These are phyloP conservation scores for Gibbula magus DNA, from an alignment of 2,888 invertebrate genomes.

Conservation along the genomic window DNA sequence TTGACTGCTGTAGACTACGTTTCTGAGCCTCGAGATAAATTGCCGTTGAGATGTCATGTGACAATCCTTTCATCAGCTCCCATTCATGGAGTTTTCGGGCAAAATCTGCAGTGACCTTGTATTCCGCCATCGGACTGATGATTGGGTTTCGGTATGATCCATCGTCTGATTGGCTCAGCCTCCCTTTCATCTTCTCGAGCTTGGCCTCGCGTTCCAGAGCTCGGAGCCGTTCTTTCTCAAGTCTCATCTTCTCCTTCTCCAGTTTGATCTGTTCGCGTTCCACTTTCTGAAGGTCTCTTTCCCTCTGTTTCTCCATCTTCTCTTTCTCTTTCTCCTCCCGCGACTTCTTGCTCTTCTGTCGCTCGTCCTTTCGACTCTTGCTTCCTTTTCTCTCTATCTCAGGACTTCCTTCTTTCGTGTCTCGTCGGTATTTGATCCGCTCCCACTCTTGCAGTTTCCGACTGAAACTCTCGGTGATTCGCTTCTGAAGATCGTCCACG, in stretches of 20 bases:
- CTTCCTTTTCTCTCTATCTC: conserved; percentile 50
- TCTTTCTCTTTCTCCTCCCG: conserved; percentile 60
- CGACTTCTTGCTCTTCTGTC: conserved; percentile 56
- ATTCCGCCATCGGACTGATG: conserved; percentile 73
- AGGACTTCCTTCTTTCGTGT: conserved; percentile 51
- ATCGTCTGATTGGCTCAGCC: conserved; percentile 78
- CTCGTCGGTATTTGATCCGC: conserved; percentile 64
- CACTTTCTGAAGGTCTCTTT: conserved; percentile 62
- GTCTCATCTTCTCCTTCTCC: conserved; percentile 80
- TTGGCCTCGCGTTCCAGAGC: conserved; percentile 82
- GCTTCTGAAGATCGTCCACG: conserved; percentile 77
- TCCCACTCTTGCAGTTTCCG: conserved; percentile 92
- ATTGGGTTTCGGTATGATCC: conserved; percentile 88
- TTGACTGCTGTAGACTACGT: conserved; percentile 42
- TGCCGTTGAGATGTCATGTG: conserved; percentile 50
- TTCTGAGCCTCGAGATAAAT: conserved; percentile 58
- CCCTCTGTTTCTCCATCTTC: conserved; percentile 55
- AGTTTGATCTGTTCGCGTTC: conserved; percentile 63
- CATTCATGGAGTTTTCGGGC: conserved; percentile 92
- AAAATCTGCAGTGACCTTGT: conserved; percentile 88
- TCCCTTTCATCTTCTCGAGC: conserved; percentile 79
- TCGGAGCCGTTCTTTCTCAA: conserved; percentile 81
- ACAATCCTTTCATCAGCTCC: conserved; percentile 77
- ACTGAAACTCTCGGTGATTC: conserved; percentile 87
- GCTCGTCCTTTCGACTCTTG: conserved; percentile 49